Conservation (phyloP, 2,888 invertebrate genomes). For the Cataglyphis livida region DNA sequence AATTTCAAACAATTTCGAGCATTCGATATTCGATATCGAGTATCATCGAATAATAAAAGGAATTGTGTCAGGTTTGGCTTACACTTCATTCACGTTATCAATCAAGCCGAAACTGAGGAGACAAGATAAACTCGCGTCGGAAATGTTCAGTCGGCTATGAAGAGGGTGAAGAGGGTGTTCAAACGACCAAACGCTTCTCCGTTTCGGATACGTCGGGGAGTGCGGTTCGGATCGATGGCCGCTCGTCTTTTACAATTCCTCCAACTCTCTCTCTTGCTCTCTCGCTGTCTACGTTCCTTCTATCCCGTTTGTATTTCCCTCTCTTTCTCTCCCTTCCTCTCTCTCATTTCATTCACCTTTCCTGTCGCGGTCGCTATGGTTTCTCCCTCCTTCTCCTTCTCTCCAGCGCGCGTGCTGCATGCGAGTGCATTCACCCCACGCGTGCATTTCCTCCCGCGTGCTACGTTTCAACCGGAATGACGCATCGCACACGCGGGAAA, state of each 20-base stretch:
- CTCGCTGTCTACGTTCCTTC: conserved; percentile 23
- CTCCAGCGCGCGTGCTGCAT: conserved; percentile 55
- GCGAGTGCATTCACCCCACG: conserved; percentile 70
- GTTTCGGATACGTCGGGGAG: conserved; percentile 63
- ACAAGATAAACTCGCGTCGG: conserved; percentile 34
- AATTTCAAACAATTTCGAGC: neutral
- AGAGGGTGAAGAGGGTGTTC: conserved; percentile 53
- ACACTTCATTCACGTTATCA: conserved; percentile 5
- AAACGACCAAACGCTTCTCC: conserved; percentile 68
- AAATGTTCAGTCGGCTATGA: neutral
- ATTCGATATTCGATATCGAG: neutral
- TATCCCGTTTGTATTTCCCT: conserved; percentile 32
- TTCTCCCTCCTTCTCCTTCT: conserved; percentile 31
- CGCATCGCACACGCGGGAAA: conserved; percentile 37
- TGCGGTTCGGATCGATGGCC: conserved; percentile 71
- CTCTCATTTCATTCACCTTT: conserved; percentile 38
- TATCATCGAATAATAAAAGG: neutral
- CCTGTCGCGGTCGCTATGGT: conserved; percentile 25
- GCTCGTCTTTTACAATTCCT: conserved; percentile 70
- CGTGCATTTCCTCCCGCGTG: conserved; percentile 44
- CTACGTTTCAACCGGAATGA: conserved; percentile 45
- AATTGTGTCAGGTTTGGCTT: neutral
- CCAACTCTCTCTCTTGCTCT: conserved; percentile 33
- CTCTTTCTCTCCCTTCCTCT: conserved; percentile 42
- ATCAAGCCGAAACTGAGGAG: conserved; percentile 13